A percentile compares a stretch with the other conserved stretches of the same genome.
phyloP scores from a whole-genome alignment of 2,888 invertebrate genomes.

The Eledona agricola region DNA sequence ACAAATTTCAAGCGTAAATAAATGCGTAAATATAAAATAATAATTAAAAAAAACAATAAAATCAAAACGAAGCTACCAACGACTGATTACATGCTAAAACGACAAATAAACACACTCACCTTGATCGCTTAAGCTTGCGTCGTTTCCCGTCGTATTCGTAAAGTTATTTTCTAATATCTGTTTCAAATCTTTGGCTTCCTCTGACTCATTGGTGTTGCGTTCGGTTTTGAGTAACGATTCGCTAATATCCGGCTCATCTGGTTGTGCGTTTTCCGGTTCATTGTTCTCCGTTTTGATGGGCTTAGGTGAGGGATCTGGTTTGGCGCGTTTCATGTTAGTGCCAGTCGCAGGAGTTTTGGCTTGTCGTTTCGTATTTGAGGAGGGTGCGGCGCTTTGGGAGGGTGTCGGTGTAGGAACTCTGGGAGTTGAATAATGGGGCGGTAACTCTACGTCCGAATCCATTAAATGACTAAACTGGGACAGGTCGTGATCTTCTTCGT shows the following conservation, averaged over 20 bases:
- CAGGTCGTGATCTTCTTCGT: conserved; percentile 53
- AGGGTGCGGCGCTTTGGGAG: conserved; percentile 11
- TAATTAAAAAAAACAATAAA: conserved; percentile 13
- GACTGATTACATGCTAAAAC: conserved; percentile 21
- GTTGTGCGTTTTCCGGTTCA: conserved; percentile 13
- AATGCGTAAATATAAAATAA: background rate
- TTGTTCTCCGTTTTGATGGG: conserved; percentile 20
- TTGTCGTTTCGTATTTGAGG: conserved; percentile 44
- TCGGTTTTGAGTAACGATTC: conserved; percentile 41
- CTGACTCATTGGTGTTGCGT: conserved; percentile 36
- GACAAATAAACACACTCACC: conserved; percentile 39
- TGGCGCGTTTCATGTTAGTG: conserved; percentile 47
- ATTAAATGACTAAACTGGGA: conserved; percentile 53
- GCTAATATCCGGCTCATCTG: conserved; percentile 42
- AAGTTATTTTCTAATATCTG: conserved; percentile 43
- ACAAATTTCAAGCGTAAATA: conserved; percentile 20
- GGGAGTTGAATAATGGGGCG: conserved; percentile 38
- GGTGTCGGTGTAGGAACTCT: conserved; percentile 28
- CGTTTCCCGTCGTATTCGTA: conserved; percentile 22
- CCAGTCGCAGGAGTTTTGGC: conserved; percentile 42
- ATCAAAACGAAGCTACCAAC: conserved; percentile 11
- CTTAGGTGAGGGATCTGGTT: conserved; percentile 37
- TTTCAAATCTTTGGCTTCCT: conserved; percentile 43
- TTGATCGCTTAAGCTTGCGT: conserved; percentile 45
- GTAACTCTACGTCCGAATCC: conserved; percentile 52